Conservation (phyloP, 2,888 invertebrate species). For the Zaprionus bogoriensis region DNA sequence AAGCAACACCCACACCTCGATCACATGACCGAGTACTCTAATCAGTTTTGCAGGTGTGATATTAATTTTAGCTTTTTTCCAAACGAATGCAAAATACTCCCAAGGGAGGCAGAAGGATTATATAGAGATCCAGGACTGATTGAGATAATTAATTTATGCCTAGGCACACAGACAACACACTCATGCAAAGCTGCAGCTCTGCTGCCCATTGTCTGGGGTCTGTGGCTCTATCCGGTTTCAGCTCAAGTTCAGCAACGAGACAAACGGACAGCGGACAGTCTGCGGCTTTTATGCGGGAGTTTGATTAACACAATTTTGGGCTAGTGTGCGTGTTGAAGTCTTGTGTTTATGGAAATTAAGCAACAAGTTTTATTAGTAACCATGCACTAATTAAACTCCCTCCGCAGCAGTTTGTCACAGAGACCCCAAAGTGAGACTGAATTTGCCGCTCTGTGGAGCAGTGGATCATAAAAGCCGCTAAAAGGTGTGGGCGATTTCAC, state of each 20-base stretch:
- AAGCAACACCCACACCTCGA: slow-evolving; percentile 30
- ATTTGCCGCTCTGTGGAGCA: slow-evolving; percentile 71
- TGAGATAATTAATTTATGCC: slow-evolving; percentile 59
- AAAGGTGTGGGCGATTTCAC: slow-evolving; percentile 76
- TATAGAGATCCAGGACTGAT: slow-evolving; percentile 44
- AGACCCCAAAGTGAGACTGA: slow-evolving; percentile 38
- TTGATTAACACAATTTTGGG: slow-evolving; percentile 69
- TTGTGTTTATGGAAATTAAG: slow-evolving; percentile 53
- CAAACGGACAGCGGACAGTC: slow-evolving; percentile 42
- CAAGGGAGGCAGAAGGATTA: slow-evolving; percentile 16
- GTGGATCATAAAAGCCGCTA: slow-evolving; percentile 72
- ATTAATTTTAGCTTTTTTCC: slow-evolving; percentile 16
- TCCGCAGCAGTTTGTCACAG: slow-evolving; percentile 42
- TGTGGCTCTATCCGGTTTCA: slow-evolving; percentile 53
- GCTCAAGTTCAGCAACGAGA: slow-evolving; percentile 64
- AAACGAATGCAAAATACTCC: slow-evolving; percentile 32
- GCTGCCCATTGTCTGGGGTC: slow-evolving; percentile 6
- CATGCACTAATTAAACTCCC: slow-evolving; percentile 78
- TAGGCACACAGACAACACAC: slow-evolving; percentile 16
- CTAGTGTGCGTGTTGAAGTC: slow-evolving; percentile 8
- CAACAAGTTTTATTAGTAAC: slow-evolving; percentile 75
- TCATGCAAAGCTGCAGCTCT: slow-evolving; percentile 7
- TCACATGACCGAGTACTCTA: slow-evolving; percentile 36
- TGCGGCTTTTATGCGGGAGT: slow-evolving; percentile 70
- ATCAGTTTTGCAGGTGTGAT: slow-evolving; percentile 23